These are phyloP conservation scores for Synanthedon tipuliformis DNA, from an alignment of 2,888 invertebrate genomes.

Conservation along the genomic window DNA sequence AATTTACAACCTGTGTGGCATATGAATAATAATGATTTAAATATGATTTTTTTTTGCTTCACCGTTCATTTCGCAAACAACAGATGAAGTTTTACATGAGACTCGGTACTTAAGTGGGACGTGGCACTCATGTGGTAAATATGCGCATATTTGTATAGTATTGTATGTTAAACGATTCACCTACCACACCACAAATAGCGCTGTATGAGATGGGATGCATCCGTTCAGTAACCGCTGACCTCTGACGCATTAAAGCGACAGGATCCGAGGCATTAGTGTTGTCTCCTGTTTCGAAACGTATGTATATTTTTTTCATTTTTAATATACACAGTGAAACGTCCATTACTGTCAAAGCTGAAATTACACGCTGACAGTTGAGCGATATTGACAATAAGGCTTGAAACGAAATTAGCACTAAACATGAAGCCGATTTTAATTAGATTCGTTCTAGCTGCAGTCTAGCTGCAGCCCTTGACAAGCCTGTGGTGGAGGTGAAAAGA, in stretches of 20 bases:
- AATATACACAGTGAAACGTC: neutral
- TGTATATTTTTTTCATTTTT: constrained; percentile 1
- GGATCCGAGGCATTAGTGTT: constrained; percentile 34
- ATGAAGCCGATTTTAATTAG: neutral
- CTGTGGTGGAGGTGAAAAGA: neutral
- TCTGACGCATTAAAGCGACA: constrained; percentile 23
- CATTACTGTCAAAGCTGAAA: neutral
- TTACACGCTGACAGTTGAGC: neutral
- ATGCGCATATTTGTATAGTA: constrained; percentile 50
- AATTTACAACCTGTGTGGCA: constrained; percentile 6
- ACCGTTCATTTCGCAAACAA: constrained; percentile 34
- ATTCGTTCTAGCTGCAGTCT: neutral
- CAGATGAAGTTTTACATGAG: constrained; percentile 17
- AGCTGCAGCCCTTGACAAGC: neutral
- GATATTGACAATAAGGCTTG: neutral
- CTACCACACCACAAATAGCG: constrained; percentile 15
- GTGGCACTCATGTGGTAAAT: constrained; percentile 29
- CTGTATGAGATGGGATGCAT: constrained; percentile 40
- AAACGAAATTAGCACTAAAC: neutral
- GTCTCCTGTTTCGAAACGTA: constrained; percentile 11
- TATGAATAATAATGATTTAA: constrained; percentile 29
- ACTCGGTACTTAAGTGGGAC: constrained; percentile 21
- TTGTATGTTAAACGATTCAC: constrained; percentile 44
- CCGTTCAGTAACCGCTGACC: constrained; percentile 51
- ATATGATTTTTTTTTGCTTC: constrained; percentile 27